phyloP scores from a whole-genome alignment of 2,113 vertebrate species.

The Perca flavescens region DNA sequence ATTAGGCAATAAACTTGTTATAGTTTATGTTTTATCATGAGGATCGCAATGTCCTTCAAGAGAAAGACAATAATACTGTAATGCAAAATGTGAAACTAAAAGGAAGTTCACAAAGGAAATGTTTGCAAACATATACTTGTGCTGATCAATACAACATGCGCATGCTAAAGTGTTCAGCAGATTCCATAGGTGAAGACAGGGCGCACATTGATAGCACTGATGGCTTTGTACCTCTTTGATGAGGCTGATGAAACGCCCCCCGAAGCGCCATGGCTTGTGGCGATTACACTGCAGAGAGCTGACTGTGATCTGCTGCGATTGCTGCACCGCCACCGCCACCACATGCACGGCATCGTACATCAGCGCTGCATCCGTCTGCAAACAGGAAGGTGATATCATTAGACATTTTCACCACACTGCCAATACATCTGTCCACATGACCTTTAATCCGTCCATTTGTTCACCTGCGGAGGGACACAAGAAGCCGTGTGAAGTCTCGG shows the following conservation, averaged over 20 bases:
- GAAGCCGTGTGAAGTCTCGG: conserved; percentile 42
- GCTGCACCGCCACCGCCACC: conserved; percentile 96
- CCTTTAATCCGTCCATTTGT: conserved; percentile 41
- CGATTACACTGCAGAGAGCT: conserved; percentile 97
- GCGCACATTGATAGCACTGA: conserved; percentile 1
- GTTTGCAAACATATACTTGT: not conserved
- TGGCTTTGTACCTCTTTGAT: conserved; percentile 93
- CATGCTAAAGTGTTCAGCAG: not conserved
- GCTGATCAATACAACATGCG: conserved; percentile 3
- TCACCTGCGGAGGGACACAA: conserved; percentile 41
- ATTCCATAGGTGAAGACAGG: conserved; percentile 19
- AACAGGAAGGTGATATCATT: conserved; percentile 34
- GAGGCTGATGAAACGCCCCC: conserved; percentile 94
- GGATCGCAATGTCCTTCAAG: not conserved
- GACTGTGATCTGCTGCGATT: conserved; percentile 98
- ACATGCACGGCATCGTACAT: conserved; percentile 99
- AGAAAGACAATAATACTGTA: not conserved
- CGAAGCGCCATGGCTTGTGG: conserved; percentile 98
- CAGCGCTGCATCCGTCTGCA: conserved; percentile 95
- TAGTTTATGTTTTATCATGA: conserved; percentile 13
- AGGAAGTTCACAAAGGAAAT: conserved; percentile 6
- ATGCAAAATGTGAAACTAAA: not conserved
- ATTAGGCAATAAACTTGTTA: conserved; percentile 2
- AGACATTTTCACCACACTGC: conserved; percentile 49
- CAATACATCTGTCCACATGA: conserved; percentile 36